Conservation (phyloP, 92 coral and sea anemone genomes). For the Plumapathes pennacea region DNA sequence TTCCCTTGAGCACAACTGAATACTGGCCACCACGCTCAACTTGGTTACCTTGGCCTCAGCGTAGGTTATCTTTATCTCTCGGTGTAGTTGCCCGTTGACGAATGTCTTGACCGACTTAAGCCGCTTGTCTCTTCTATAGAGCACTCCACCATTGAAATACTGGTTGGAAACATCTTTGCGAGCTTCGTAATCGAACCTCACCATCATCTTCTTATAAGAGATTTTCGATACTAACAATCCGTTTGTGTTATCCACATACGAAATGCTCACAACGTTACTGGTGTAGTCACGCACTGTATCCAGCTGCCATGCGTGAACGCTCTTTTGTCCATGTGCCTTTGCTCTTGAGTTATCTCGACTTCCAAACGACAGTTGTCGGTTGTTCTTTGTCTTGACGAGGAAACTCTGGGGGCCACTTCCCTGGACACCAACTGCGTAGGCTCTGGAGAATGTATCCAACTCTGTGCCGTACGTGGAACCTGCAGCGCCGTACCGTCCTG, state of each 20-base stretch:
- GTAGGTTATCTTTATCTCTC: conserved; percentile 14
- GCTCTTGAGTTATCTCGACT: conserved; percentile 17
- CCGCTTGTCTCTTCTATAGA: conserved; percentile 19
- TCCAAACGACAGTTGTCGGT: conserved; percentile 29
- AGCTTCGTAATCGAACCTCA: conserved; percentile 23
- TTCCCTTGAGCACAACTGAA: conserved; percentile 23
- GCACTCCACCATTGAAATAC: conserved; percentile 31
- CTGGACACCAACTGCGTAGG: conserved; percentile 15
- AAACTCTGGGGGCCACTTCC: conserved; percentile 37
- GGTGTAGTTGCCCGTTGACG: conserved; percentile 15
- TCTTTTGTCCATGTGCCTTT: conserved; percentile 9
- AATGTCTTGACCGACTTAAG: conserved; percentile 14
- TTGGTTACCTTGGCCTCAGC: conserved; percentile 7
- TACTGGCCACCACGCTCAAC: conserved; percentile 4
- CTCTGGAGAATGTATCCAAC: conserved; percentile 15
- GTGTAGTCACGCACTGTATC: conserved; percentile 29
- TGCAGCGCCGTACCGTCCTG: conserved; percentile 22
- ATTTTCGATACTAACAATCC: conserved; percentile 15
- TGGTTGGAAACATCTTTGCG: conserved; percentile 19
- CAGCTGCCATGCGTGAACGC: conserved; percentile 35
- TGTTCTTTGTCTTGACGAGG: conserved; percentile 27
- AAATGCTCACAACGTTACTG: conserved; percentile 13
- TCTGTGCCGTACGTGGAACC: conserved; percentile 42
- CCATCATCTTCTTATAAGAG: conserved; percentile 5
- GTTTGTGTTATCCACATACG: conserved; percentile 20